Percentiles rank a stretch among this genome's conserved stretches.
Conservation (phyloP, 2,113 vertebrate species). For the Osmerus mordax region DNA sequence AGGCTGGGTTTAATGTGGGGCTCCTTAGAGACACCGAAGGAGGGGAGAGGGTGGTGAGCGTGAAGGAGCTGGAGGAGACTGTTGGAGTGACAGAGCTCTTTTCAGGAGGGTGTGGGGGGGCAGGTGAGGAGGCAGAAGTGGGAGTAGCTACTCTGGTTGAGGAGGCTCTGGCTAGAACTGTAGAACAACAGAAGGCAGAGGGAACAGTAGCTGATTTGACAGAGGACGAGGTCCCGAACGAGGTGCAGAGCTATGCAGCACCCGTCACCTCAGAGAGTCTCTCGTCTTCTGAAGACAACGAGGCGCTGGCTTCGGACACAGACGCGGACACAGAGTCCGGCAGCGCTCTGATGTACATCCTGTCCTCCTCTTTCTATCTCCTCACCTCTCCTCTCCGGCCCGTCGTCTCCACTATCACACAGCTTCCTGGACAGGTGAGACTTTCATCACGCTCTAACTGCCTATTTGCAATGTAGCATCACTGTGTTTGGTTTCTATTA, state of each 20-base stretch:
- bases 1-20: constrained; percentile 56
- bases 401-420: constrained; percentile 57
- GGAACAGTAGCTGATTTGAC: constrained; percentile 5
- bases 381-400: constrained; percentile 59
- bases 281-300: constrained; percentile 12
- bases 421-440: constrained; percentile 65
- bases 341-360: constrained; percentile 49
- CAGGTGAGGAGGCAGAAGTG: constrained; percentile 17
- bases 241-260: constrained; percentile 14
- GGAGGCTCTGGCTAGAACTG: constrained; percentile 6
- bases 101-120: constrained; percentile 57
- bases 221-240: constrained; percentile 11
- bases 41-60: constrained; percentile 48
- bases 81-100: constrained; percentile 63
- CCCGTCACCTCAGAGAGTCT: background rate
- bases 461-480: background rate
- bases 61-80: constrained; percentile 64
- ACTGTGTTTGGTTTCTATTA: background rate
- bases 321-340: constrained; percentile 49
- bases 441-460: background rate
- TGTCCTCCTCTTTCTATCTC: constrained; percentile 61
- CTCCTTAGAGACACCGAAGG: constrained; percentile 51
- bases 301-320: constrained; percentile 26
- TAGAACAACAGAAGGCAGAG: constrained; percentile 10
- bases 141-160: constrained; percentile 20